Evolutionary conservation across 1,140 invertebrate species (phyloP).

Genomic region (Drosophila leontia): DNA sequence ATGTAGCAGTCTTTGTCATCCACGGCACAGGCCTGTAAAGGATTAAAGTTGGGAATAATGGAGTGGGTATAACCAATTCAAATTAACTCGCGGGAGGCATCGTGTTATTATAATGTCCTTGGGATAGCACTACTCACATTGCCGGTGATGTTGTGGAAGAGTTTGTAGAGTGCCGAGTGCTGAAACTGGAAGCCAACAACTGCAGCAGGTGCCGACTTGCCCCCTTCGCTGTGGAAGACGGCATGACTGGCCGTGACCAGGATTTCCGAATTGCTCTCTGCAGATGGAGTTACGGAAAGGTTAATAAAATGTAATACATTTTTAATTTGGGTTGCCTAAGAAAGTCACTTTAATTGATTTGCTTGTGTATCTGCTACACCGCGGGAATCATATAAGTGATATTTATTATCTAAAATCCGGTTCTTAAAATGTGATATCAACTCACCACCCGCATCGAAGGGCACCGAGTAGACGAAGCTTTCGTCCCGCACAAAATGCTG

Average conservation of each 20-base stretch:
- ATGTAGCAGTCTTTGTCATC: constrained; percentile 93
- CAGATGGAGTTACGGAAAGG: background rate
- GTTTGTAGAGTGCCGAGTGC: constrained; percentile 90
- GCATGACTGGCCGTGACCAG: constrained; percentile 95
- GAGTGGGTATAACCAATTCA: too few species aligned
- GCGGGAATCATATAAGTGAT: background rate
- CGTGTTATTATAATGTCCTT: background rate
- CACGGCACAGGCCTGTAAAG: constrained; percentile 88
- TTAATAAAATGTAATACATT: background rate
- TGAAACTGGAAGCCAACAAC: constrained; percentile 97
- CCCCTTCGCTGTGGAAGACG: constrained; percentile 90
- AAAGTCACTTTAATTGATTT: background rate
- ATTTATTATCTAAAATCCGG: background rate
- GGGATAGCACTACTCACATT: constrained; percentile 84
- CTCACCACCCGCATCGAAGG: constrained; percentile 87
- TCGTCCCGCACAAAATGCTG: constrained; percentile 92
- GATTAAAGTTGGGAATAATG: background rate
- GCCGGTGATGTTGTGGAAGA: constrained; percentile 92
- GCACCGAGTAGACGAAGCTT: constrained; percentile 95
- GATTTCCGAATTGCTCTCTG: constrained; percentile 88
- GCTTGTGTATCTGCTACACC: background rate
- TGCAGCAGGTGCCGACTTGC: constrained; percentile 91
- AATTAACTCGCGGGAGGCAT: background rate
- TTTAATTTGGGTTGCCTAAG: background rate
- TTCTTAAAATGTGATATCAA: background rate